Evolutionary conservation across 2,113 vertebrate species (phyloP).

Genomic region (Scomber scombrus): DNA sequence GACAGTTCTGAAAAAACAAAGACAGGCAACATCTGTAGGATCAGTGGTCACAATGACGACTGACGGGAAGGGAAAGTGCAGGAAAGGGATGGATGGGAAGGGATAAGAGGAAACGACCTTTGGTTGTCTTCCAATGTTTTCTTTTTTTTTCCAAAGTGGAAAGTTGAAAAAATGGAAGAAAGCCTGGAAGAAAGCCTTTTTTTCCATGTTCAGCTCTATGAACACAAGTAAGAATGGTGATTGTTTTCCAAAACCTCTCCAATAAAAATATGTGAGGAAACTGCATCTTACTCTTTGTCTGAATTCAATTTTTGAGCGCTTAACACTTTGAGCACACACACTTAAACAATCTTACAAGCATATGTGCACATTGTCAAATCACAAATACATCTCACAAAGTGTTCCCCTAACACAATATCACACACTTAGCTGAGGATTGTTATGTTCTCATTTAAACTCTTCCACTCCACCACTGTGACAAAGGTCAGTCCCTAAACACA

Average conservation of each 20-base stretch:
- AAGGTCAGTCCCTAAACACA: constrained; percentile 71
- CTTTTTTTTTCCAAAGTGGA: constrained; percentile 21
- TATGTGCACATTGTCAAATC: not conserved
- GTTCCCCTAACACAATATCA: constrained; percentile 41
- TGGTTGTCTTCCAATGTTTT: not conserved
- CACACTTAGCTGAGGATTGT: constrained; percentile 38
- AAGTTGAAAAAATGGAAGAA: constrained; percentile 44
- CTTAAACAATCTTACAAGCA: not conserved
- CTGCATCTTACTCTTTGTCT: not conserved
- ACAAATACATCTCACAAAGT: constrained; percentile 1
- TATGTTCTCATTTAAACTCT: constrained; percentile 39
- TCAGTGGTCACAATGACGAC: constrained; percentile 48
- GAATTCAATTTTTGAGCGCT: not conserved
- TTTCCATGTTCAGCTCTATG: not conserved
- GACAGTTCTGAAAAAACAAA: constrained; percentile 56
- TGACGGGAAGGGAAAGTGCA: constrained; percentile 50
- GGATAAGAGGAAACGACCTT: constrained; percentile 56
- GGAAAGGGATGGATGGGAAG: constrained; percentile 60
- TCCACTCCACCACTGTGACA: constrained; percentile 57
- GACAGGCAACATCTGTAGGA: constrained; percentile 37
- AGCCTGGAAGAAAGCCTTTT: not conserved
- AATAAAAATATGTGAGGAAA: not conserved
- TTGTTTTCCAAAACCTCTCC: not conserved
- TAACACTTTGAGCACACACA: not conserved
- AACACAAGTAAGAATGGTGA: not conserved